Evolutionary conservation across 2,888 invertebrate genomes (phyloP), one percentile per base, ranked within the genome.

Genomic region (Parnassius glacialis): DNA sequence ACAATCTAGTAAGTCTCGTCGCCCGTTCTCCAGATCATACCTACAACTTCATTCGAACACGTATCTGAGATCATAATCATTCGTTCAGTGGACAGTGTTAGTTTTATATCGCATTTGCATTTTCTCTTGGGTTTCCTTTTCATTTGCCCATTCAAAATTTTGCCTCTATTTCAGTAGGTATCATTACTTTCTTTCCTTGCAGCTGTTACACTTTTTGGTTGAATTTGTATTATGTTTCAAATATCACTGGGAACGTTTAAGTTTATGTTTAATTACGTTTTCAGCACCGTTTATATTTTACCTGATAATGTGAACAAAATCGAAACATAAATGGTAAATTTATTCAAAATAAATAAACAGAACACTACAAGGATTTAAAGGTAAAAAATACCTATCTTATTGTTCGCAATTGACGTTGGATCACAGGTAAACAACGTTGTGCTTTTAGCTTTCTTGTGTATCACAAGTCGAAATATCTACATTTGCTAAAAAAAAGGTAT

Each of bases 151-250:
- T 81, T 83, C 78, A 82, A 85, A 83, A 78, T 81, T 75, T 66
- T 67, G 70, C 70, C 70, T 78, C 72, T 70, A 78, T 80, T 74
- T 74, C 74, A 80, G 74, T 76, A 74, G 78, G 77, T 79, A 85
- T 83, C 83, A 83, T 86, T 85, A 84, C 79, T 79, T 77, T 72
- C 79, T 79, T 77, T 72, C 75, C 81, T 81, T 81, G 81, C 87
- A 88, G 87, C 86, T 87, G 90, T 87, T 88, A 87, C 89, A 79
- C 70, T 87, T 89, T 85, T 85, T 81, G 81, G 72, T 72, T 77
- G 66, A 89, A 89, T 85, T 89, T 87, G 79, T 83, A 84, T 86
- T 85, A 87, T 82, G 83, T 80, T 81, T 77, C 73, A 68, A 75
- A 76, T 80, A 80, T 82, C 81, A 83, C 81, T 83, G 78, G 80